Evolutionary conservation across 2,113 vertebrate species (phyloP), one percentile per base, ranked within the genome.

Genomic region (Pluvialis apricaria): DNA sequence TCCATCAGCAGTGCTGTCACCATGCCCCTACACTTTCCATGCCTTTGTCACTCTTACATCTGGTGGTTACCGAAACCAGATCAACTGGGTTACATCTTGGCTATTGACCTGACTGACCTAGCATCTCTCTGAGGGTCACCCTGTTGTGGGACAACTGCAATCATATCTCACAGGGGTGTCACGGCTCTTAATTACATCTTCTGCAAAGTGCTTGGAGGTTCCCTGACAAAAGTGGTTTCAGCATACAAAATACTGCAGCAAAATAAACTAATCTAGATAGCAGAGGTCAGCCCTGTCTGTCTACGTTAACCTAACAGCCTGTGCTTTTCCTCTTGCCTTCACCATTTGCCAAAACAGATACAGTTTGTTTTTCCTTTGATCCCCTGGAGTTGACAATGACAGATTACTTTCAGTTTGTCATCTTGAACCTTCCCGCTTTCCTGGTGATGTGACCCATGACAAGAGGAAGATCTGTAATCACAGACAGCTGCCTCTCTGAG

Each of bases 401-500:
- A 69, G 78, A 90, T 69, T 84, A 81, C 64, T 82, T 76, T 92
- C 60, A 68, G 82, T 86, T 90, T 97, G 92, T 93, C 93, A 92
- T 89, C 60, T 42, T 89, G 84, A 94, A 73, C 83, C 81, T 92
- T 95, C 40, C 64, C 73, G 60, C 76, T 92, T 90, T 85, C 49
- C 64, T 78, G 92, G 62, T 96, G 81, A 94, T 90, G 64, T 91
- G 96, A 95, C 88, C 89, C 81, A 42, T 96, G 87, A 91, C 95
- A 97, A 17, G 26, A 90, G 57, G 64, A 54, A 64, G 69, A 81
- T 91, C 78, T 96, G 82, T 91, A 91, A 89, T 91, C 42, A 2
- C 8, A 8, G 87, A 65, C 78, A 96, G 64, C 92, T 96, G 92
- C 72, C 64, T 95, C 83, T 93, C 94, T 95, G 75, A 95, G 78